phyloP scores from a whole-genome alignment of 2,797 vertebrate species.

The Aulostomus chinensis region DNA sequence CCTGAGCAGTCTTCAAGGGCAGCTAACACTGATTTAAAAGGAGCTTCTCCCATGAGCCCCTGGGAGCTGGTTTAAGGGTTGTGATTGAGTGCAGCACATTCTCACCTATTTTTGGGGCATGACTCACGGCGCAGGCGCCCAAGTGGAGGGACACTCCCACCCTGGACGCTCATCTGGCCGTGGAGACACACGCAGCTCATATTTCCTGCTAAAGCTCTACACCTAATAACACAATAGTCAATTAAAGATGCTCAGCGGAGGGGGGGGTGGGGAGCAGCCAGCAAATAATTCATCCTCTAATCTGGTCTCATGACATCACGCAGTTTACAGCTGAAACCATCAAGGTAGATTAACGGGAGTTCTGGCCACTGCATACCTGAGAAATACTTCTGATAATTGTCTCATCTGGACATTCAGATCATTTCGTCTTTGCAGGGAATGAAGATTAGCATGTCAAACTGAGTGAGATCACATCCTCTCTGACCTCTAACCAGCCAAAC shows the following conservation, averaged over 20 bases:
- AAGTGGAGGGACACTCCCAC: slow-evolving; percentile 51
- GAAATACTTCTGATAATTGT: slow-evolving; percentile 29
- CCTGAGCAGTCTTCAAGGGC: slow-evolving; percentile 39
- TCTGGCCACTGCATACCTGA: slow-evolving; percentile 40
- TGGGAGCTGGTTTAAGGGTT: slow-evolving; percentile 56
- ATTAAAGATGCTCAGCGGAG: slow-evolving; percentile 27
- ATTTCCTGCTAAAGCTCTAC: slow-evolving; percentile 47
- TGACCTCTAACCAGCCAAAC: no score
- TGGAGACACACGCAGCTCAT: slow-evolving; percentile 39
- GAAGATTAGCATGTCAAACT: no score
- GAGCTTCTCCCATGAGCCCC: slow-evolving; percentile 60
- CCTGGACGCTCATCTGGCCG: slow-evolving; percentile 47
- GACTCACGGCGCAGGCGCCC: slow-evolving; percentile 57
- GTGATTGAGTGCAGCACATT: slow-evolving; percentile 69
- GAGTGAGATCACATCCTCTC: no score
- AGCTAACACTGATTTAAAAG: slow-evolving; percentile 69
- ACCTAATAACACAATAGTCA: slow-evolving; percentile 43
- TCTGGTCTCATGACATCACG: slow-evolving; percentile 9
- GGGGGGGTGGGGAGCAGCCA: slow-evolving; percentile 24
- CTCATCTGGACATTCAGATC: slow-evolving; percentile 12
- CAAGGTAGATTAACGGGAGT: no score
- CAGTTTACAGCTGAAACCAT: slow-evolving; percentile 1
- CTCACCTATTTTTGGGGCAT: slow-evolving; percentile 72
- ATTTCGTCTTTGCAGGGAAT: no score
- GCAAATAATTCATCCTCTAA: slow-evolving; percentile 32